phyloP scores from a whole-genome alignment of 2,888 invertebrate genomes.

The Drosophila mimica region DNA sequence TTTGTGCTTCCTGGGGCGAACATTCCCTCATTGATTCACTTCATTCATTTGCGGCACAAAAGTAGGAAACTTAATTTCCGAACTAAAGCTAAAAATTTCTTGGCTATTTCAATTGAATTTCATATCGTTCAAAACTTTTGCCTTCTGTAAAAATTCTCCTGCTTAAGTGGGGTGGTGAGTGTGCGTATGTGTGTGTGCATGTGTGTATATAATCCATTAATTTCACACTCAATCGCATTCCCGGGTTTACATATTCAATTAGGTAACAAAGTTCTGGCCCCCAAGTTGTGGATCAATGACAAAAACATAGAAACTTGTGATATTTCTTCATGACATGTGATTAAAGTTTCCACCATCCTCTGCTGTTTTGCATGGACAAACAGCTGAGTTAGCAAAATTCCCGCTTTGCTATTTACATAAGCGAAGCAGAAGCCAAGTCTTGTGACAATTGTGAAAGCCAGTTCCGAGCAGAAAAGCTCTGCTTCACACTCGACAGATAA shows the following conservation, averaged over 20 bases:
- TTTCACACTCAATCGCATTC: conserved; percentile 78
- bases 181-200: background rate
- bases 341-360: conserved; percentile 62
- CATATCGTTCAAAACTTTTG: conserved; percentile 26
- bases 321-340: conserved; percentile 70
- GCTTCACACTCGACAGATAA: conserved; percentile 31
- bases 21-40: conserved; percentile 36
- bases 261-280: conserved; percentile 52
- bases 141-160: background rate
- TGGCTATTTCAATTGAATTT: conserved; percentile 42
- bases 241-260: conserved; percentile 73
- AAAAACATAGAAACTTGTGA: conserved; percentile 63
- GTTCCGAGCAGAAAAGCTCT: conserved; percentile 28
- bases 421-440: conserved; percentile 52
- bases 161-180: conserved; percentile 3
- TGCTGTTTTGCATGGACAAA: conserved; percentile 18
- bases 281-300: conserved; percentile 68
- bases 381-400: conserved; percentile 39
- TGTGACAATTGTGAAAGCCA: conserved; percentile 62
- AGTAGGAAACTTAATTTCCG: conserved; percentile 64
- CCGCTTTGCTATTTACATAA: conserved; percentile 67
- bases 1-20: conserved; percentile 15
- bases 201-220: conserved; percentile 41
- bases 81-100: conserved; percentile 19
- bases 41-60: conserved; percentile 58